Base-by-base conservation (phyloP, 1,140 invertebrate genomes). In the Brachionus angularis region DNA sequence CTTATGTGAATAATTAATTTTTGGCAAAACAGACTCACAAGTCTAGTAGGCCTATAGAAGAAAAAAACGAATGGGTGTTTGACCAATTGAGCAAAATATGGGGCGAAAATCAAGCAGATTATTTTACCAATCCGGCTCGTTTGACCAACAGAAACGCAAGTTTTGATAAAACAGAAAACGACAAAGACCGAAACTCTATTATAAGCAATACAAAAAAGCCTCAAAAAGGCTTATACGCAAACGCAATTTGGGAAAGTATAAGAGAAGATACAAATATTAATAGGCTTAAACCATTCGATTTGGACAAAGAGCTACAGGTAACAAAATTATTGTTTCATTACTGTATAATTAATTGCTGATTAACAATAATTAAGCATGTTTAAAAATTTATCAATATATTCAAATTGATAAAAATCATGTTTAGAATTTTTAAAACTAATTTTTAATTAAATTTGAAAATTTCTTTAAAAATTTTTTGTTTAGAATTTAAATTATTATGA, bases 221-320 rank as follows among this genome's bases (percentile, higher is more conserved):
- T 25, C 53, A 58, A 58, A 58, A 36, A 39, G 53, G 53, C 0
- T 12, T 58, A 16, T 58, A 39, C 25, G 53, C 53, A 8, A 10
- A 58, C 39, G 0, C 53, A 39, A 39, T 58, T 16, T 58, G 53
- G 53, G 53, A 58, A 2, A 58, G 8, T 27, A 58, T 58, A 23
- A 36, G 33, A 36, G 53, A 58, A 23, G 36, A 58, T 58, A 39
- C 53, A 1, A 25, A 42, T 39, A 39, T 7, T 39, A 58, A 58
- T n/a, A n/a, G n/a, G 23, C 36, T 58, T 23, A 39, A 21, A 18
- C 36, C 34, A 23, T 58, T 58, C 18, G 53, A 58, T 23, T 21
- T 58, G 8, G 16, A 58, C 4, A 58, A 58, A 39, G 33, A 58
- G 16, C 33, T 58, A n/a, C 53, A 58, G 39, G 53, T 58, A 39